Conservation (phyloP, 1,140 invertebrate genomes). For the Aphis gossypii region DNA sequence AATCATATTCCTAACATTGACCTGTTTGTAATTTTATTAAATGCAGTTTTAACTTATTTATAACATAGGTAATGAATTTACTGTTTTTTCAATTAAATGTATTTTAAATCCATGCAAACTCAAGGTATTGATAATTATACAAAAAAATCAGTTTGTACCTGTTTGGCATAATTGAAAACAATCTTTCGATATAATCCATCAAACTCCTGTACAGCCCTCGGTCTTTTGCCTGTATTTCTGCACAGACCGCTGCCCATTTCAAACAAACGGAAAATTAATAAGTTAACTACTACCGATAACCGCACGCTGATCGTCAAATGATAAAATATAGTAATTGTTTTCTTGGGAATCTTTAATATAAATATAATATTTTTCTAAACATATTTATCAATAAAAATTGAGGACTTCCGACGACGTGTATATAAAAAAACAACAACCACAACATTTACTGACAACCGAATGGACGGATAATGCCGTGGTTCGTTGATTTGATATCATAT, state of each 20-base stretch:
- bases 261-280: background rate
- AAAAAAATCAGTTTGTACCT: background rate
- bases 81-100: background rate
- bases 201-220: background rate
- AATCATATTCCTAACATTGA: background rate
- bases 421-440: background rate
- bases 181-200: slow-evolving; percentile 32
- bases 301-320: background rate
- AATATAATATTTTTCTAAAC: background rate
- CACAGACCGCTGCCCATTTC: slow-evolving; percentile 33
- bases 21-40: background rate
- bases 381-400: background rate
- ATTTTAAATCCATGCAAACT: background rate
- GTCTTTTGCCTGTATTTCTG: background rate
- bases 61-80: background rate
- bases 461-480: background rate
- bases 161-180: slow-evolving; percentile 30
- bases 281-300: background rate
- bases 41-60: background rate
- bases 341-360: background rate
- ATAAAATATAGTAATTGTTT: background rate
- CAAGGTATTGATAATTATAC: background rate
- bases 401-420: background rate
- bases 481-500: background rate
- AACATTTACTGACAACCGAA: background rate